Evolutionary conservation across 1,140 invertebrate genomes (phyloP).

Genomic region (Dendrolimus punctatus): DNA sequence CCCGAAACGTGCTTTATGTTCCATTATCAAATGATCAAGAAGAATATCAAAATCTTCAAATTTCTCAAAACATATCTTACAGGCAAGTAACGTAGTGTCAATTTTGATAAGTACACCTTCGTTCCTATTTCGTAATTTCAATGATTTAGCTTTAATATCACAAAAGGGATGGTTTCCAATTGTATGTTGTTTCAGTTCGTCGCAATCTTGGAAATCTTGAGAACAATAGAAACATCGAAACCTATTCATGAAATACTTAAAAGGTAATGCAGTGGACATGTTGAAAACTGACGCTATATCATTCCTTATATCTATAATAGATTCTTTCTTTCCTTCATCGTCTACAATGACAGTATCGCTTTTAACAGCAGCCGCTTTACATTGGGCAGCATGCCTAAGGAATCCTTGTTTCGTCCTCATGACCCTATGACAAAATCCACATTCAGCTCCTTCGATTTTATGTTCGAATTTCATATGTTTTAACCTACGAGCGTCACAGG

Average conservation of each 20-base stretch:
- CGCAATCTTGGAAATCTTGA: constrained; percentile 37
- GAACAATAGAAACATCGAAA: constrained; percentile 55
- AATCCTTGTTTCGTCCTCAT: constrained; percentile 32
- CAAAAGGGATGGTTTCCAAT: constrained; percentile 35
- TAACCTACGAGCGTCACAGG: constrained; percentile 19
- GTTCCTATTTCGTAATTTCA: constrained; percentile 36
- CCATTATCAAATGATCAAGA: constrained; percentile 34
- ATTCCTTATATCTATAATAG: constrained; percentile 31
- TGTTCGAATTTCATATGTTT: constrained; percentile 36
- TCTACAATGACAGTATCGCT: constrained; percentile 11
- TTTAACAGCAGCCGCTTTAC: constrained; percentile 12
- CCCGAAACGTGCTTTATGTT: constrained; percentile 36
- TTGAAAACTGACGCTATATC: constrained; percentile 45
- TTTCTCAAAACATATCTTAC: constrained; percentile 37
- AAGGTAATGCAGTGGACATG: constrained; percentile 47
- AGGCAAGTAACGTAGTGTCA: constrained; percentile 37
- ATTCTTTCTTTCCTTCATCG: constrained; percentile 16
- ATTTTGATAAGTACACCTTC: constrained; percentile 41
- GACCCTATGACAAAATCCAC: constrained; percentile 29
- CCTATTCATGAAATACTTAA: constrained; percentile 47
- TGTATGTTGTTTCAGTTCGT: constrained; percentile 38
- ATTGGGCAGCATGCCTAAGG: constrained; percentile 25
- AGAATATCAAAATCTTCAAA: constrained; percentile 26
- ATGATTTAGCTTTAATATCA: constrained; percentile 33
- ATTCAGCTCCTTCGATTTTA: constrained; percentile 17